Conservation (phyloP, 2,888 invertebrate species). For the Muscina levida region DNA sequence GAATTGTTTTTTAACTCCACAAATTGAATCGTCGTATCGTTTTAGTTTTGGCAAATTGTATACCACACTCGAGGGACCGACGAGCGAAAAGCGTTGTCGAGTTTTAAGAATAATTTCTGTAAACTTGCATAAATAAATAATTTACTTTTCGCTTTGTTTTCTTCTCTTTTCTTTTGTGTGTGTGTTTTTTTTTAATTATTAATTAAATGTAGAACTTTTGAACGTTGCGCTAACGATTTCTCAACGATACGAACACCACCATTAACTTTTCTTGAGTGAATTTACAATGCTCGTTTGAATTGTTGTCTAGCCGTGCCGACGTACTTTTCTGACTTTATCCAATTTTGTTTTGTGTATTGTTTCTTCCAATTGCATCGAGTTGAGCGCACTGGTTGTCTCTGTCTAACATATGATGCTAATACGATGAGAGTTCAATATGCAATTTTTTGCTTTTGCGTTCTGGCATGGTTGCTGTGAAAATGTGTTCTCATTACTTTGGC, state of each 20-base stretch:
- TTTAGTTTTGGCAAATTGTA: constrained; percentile 55
- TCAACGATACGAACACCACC: constrained; percentile 75
- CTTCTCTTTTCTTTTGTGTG: constrained; percentile 64
- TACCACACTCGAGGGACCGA: constrained; percentile 42
- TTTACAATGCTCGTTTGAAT: constrained; percentile 56
- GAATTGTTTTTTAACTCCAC: no score
- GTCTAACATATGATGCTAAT: not conserved
- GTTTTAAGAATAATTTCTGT: constrained; percentile 56
- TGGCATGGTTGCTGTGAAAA: not conserved
- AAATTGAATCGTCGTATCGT: no score
- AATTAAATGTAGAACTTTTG: constrained; percentile 27
- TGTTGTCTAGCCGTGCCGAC: constrained; percentile 60
- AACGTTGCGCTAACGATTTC: constrained; percentile 69
- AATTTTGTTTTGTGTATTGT: constrained; percentile 53
- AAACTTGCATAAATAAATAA: constrained; percentile 64
- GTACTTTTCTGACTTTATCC: constrained; percentile 56
- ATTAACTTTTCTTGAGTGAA: constrained; percentile 76
- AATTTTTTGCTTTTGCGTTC: constrained; percentile 49
- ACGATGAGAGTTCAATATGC: constrained; percentile 9
- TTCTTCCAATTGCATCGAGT: constrained; percentile 55
- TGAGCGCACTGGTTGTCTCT: constrained; percentile 9
- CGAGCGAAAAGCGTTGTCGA: constrained; percentile 11
- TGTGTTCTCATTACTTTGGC: constrained; percentile 9
- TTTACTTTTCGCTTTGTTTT: constrained; percentile 57
- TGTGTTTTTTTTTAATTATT: constrained; percentile 42